These are phyloP conservation scores for Diplolepis rosae DNA, from an alignment of 2,888 invertebrate species.

Conservation along the genomic window DNA sequence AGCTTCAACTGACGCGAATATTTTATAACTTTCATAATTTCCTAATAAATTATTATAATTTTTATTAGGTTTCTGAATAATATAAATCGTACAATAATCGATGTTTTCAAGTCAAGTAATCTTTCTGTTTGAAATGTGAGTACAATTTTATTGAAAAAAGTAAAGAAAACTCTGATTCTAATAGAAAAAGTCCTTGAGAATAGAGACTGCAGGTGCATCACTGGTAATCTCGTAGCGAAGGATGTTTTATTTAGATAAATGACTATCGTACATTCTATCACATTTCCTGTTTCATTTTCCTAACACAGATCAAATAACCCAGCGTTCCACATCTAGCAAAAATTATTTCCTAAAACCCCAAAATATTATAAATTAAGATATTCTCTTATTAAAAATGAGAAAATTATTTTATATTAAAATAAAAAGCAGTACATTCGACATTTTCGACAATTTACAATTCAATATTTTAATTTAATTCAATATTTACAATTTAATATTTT, in stretches of 20 bases:
- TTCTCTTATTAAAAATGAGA: too few species aligned
- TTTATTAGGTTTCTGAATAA: too few species aligned
- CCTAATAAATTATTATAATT: too few species aligned
- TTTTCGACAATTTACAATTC: neutral
- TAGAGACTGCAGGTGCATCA: neutral
- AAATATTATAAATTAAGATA: neutral
- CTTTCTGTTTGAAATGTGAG: too few species aligned
- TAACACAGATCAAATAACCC: neutral
- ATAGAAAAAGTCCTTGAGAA: neutral
- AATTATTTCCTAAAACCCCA: neutral
- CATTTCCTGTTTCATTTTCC: slow-evolving; percentile 5
- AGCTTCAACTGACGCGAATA: too few species aligned
- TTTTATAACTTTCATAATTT: too few species aligned
- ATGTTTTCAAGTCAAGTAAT: too few species aligned
- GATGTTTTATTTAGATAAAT: slow-evolving; percentile 17
- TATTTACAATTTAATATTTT: slow-evolving; percentile 54
- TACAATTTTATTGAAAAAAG: too few species aligned
- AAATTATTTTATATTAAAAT: too few species aligned
- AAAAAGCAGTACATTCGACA: neutral
- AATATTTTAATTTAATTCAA: slow-evolving; percentile 40
- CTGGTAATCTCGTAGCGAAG: neutral
- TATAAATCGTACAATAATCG: too few species aligned
- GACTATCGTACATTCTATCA: slow-evolving; percentile 16
- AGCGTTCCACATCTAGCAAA: neutral
- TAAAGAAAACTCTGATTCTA: neutral